Conservation (phyloP, 2,113 vertebrate species). For the Malurus melanocephalus region DNA sequence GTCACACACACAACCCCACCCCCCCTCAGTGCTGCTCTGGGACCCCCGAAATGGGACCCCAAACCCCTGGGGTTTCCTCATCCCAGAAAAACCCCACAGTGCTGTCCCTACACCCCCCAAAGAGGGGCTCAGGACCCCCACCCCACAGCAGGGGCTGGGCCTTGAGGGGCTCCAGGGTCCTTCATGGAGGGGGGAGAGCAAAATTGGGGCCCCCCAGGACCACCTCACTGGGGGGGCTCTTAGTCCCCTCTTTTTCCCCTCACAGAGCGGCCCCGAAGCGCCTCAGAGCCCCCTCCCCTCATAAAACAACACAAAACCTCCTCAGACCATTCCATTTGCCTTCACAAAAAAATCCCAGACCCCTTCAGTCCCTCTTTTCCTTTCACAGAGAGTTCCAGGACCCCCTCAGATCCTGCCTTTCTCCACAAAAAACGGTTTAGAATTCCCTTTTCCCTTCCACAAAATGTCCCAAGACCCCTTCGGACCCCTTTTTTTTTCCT, state of each 20-base stretch:
- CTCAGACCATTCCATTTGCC: neutral
- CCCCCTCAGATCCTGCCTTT: neutral
- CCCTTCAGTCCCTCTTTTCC: too few species aligned
- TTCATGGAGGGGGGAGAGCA: neutral
- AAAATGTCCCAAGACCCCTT: neutral
- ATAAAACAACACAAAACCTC: neutral
- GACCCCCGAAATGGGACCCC: neutral
- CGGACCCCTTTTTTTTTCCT: too few species aligned
- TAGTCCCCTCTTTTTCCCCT: rapidly evolving
- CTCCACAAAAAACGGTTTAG: rapidly evolving
- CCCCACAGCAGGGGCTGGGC: neutral
- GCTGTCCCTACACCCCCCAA: rapidly evolving
- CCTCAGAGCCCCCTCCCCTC: neutral
- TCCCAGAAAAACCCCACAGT: neutral
- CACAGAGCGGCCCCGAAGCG: neutral
- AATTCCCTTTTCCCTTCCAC: neutral
- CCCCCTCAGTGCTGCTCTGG: too few species aligned
- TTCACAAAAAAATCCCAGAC: neutral
- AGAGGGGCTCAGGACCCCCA: neutral
- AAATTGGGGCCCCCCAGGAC: neutral
- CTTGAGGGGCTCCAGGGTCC: too few species aligned
- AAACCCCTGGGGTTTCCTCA: neutral
- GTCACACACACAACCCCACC: rapidly evolving
- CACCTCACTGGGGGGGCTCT: too few species aligned
- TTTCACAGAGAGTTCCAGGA: rapidly evolving